Base-by-base conservation (phyloP, 2,797 vertebrate species). In the Babyrousa celebensis region DNA sequence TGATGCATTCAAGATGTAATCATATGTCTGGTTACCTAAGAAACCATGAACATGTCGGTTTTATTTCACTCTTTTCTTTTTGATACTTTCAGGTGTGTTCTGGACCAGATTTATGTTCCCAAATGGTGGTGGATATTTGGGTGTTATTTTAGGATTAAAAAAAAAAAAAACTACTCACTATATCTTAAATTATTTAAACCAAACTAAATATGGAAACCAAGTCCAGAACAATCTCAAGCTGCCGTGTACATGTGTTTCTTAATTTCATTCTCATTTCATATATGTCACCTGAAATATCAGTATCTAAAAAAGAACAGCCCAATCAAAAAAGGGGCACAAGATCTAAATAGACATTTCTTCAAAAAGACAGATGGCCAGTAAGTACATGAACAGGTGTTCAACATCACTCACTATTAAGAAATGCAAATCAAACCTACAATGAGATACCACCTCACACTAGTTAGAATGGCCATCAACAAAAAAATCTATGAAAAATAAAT, bases 151-250 rank as follows among this genome's bases (percentile, higher is more conserved):
- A 91, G 27, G 56, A 32, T n/a, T n/a, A 3, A 0, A 11, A 29
- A 43, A 36, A 36, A 56, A 62, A 74, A 23, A 56, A 18, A 29
- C 14, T 9, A 60, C n/a, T 29, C 65, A 52, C 78, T 95, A 20
- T 32, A 65, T n/a, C 91, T 90, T 70, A 75, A 79, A 89, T 60
- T 91, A 75, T 21, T 52, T 60, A 71, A 87, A n/a, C 8, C 68
- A 85, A 70, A 58, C 16, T 72, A 67, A 25, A 91, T 85, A 15
- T 10, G 10, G 7, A 75, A 75, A 70, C 3, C 7, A 5, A 90
- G 71, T 29, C 65, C 43, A 60, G 23, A 20, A 36, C 12, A 62
- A 84, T 0, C 21, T 16, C 78, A 92, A 91, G 36, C 15, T 58
- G 27, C 5, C 17, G 27, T 67, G 8, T 6, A 11, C 12, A 7